Conservation (phyloP, 2,113 vertebrate genomes). For the Phrynosoma blainvillii region DNA sequence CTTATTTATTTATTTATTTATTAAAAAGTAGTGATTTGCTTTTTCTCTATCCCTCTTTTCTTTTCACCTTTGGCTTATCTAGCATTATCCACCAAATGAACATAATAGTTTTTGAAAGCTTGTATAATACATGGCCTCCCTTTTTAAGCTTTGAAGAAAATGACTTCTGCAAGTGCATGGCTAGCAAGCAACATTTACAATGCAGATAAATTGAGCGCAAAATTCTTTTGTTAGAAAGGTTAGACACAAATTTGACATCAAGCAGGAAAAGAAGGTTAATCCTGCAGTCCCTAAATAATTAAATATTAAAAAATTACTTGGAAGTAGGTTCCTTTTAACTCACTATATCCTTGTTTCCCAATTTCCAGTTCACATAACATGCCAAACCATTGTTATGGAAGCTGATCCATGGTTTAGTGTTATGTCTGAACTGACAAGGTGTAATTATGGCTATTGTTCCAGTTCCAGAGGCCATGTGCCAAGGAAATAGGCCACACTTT, state of each 20-base stretch:
- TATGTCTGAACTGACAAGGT: background rate
- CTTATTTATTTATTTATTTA: background rate
- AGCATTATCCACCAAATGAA: slow-evolving; percentile 15
- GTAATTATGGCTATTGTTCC: background rate
- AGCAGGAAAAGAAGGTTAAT: background rate
- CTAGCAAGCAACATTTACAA: slow-evolving; percentile 1
- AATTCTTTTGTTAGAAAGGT: background rate
- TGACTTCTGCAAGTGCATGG: slow-evolving; percentile 2
- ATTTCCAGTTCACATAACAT: background rate
- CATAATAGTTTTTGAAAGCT: background rate
- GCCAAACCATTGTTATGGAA: background rate
- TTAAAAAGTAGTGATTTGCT: background rate
- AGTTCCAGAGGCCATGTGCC: too few species aligned
- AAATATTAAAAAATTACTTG: background rate
- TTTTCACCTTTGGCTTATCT: background rate
- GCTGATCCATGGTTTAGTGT: background rate
- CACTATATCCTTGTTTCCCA: background rate
- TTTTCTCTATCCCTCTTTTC: too few species aligned
- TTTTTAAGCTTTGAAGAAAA: slow-evolving; percentile 12
- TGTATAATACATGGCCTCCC: background rate
- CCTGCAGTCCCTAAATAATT: background rate
- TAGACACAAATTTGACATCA: background rate
- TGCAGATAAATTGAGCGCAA: slow-evolving; percentile 8
- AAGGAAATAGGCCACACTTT: too few species aligned
- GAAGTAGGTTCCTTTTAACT: background rate